Conservation (phyloP, 1,140 invertebrate genomes). For the Meloidogyne exigua region DNA sequence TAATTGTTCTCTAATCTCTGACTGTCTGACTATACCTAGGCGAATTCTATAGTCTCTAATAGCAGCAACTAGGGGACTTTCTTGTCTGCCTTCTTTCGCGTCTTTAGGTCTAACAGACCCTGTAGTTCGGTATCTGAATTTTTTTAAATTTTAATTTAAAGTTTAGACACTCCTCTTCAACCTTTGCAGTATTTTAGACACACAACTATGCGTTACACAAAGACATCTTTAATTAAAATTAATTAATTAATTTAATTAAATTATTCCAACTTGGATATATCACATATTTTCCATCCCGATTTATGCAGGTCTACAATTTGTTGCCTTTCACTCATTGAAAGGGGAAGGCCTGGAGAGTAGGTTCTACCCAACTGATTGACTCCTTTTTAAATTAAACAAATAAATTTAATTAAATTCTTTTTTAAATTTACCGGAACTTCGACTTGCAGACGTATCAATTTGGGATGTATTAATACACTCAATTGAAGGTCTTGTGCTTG, state of each 20-base stretch:
- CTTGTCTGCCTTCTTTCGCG: slow-evolving; percentile 57
- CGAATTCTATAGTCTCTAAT: slow-evolving; percentile 54
- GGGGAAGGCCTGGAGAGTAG: slow-evolving; percentile 56
- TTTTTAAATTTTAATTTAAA: slow-evolving; percentile 3
- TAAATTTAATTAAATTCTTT: neutral
- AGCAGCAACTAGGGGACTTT: slow-evolving; percentile 57
- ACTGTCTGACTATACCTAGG: slow-evolving; percentile 59
- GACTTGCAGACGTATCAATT: slow-evolving; percentile 5
- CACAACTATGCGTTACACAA: slow-evolving; percentile 62
- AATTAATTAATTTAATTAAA: neutral
- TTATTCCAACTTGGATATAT: slow-evolving; percentile 52
- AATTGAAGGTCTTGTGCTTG: neutral
- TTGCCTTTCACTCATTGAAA: slow-evolving; percentile 57
- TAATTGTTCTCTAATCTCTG: slow-evolving; percentile 60
- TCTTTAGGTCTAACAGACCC: slow-evolving; percentile 60
- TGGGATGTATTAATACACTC: neutral
- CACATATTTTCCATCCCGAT: slow-evolving; percentile 63
- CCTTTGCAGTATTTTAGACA: slow-evolving; percentile 61
- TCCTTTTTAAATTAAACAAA: slow-evolving; percentile 49
- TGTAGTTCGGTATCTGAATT: slow-evolving; percentile 56
- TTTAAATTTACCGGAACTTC: slow-evolving; percentile 15
- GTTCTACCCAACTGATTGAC: slow-evolving; percentile 59
- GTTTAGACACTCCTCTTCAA: slow-evolving; percentile 20
- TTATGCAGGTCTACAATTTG: slow-evolving; percentile 56
- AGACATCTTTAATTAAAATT: slow-evolving; percentile 30